Evolutionary conservation across 2,888 invertebrate species (phyloP).

Genomic region (Drosophila testacea): DNA sequence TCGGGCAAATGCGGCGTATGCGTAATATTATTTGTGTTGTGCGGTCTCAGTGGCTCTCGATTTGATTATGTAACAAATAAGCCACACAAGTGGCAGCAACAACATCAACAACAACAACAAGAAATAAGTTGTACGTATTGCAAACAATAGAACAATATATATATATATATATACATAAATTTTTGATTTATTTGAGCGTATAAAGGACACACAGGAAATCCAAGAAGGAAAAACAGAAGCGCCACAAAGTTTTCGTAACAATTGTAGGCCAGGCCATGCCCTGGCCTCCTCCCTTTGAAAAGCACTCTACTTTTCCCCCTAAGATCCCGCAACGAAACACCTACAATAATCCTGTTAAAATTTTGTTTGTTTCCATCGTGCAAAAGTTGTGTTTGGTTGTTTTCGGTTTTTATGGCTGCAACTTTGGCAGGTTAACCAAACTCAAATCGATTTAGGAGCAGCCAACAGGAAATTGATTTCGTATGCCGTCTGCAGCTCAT

Average conservation of each 20-base stretch:
- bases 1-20: conserved; percentile 64
- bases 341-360: conserved; percentile 77
- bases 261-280: conserved; percentile 62
- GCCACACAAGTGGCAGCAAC: conserved; percentile 65
- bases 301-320: too few relatives aligned
- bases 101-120: conserved; percentile 11
- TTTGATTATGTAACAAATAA: conserved; percentile 78
- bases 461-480: conserved; percentile 71
- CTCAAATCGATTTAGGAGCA: conserved; percentile 76
- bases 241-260: conserved; percentile 67
- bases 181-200: conserved; percentile 78
- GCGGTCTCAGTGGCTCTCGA: conserved; percentile 53
- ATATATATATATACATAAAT: conserved; percentile 44
- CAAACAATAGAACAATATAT: conserved; percentile 49
- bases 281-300: not conserved
- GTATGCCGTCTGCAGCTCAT: conserved; percentile 54
- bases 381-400: conserved; percentile 44
- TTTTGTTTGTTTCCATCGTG: conserved; percentile 73
- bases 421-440: conserved; percentile 80
- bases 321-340: conserved; percentile 43
- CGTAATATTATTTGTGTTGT: conserved; percentile 74
- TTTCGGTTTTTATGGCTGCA: conserved; percentile 56
- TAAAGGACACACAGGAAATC: conserved; percentile 63
- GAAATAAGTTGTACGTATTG: conserved; percentile 27
- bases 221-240: conserved; percentile 67